phyloP scores from a whole-genome alignment of 2,113 vertebrate genomes.

The Azemiops feae region DNA sequence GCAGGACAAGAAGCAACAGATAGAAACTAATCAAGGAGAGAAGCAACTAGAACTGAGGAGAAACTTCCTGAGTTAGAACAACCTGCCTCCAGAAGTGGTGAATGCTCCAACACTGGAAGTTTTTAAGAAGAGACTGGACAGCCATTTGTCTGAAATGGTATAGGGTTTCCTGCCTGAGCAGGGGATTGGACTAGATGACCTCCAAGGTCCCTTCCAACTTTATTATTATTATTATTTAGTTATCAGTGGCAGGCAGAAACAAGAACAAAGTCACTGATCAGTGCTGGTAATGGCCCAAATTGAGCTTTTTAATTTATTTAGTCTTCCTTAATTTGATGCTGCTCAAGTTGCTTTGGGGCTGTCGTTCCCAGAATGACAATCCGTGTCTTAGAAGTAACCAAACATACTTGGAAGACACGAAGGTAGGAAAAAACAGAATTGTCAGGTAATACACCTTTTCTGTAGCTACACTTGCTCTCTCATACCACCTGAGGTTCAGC shows the following conservation, averaged over 20 bases:
- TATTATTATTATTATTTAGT: no score
- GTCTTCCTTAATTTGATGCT: not conserved
- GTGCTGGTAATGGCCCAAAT: not conserved
- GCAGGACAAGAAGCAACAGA: no score
- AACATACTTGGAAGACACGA: not conserved
- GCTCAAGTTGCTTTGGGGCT: not conserved
- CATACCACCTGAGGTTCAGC: not conserved
- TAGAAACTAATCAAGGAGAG: no score
- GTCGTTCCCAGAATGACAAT: not conserved
- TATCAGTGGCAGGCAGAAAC: not conserved
- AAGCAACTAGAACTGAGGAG: no score
- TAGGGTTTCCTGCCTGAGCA: no score
- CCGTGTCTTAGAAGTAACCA: not conserved
- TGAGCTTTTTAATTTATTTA: not conserved
- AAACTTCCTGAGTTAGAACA: no score
- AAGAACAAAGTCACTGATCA: not conserved
- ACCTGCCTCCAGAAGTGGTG: no score
- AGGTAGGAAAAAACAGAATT: not conserved
- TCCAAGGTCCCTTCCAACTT: no score
- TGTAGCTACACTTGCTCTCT: not conserved
- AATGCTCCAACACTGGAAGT: no score
- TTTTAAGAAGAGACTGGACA: no score
- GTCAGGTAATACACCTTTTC: not conserved
- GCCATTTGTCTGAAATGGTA: no score
- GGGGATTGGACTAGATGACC: no score